These are phyloP conservation scores for Carduelis carduelis DNA, from an alignment of 2,797 vertebrate species.

Conservation along the genomic window DNA sequence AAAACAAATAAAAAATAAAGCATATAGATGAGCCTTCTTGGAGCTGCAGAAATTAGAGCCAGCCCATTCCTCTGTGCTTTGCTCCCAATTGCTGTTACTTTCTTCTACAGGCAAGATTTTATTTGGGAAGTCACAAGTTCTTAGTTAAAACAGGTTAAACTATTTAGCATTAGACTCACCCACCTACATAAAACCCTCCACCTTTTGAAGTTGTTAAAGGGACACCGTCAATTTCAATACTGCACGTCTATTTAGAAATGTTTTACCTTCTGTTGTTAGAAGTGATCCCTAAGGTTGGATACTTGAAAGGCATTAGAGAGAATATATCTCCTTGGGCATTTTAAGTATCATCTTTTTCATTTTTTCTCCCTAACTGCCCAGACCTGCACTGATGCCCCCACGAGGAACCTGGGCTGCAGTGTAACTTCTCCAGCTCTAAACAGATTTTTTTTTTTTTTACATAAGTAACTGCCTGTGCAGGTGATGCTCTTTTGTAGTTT, in stretches of 20 bases:
- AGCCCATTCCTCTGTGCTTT: background rate
- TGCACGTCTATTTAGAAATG: background rate
- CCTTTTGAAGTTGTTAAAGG: slow-evolving; percentile 15
- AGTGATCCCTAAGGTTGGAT: background rate
- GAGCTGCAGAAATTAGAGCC: background rate
- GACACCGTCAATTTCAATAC: background rate
- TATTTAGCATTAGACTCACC: slow-evolving; percentile 30
- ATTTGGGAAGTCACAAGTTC: slow-evolving; percentile 38
- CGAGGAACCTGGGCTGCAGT: background rate
- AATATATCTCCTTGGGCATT: background rate
- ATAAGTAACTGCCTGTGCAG: background rate
- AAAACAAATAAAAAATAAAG: background rate
- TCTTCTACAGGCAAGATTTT: background rate
- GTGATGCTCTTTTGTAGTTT: background rate
- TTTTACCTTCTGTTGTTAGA: slow-evolving; percentile 38
- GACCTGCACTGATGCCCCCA: background rate
- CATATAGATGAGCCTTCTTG: background rate
- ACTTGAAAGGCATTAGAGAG: background rate
- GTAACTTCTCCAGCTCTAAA: background rate
- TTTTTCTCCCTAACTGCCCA: background rate
- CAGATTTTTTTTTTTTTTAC: background rate
- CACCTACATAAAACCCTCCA: slow-evolving; percentile 39
- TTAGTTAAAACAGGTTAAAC: slow-evolving; percentile 42
- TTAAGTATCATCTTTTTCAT: background rate
- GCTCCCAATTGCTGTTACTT: background rate